Percentiles rank a stretch among this genome's conserved stretches.
phyloP scores from a whole-genome alignment of 2,113 vertebrate genomes.

The Nannobrachium achirus region DNA sequence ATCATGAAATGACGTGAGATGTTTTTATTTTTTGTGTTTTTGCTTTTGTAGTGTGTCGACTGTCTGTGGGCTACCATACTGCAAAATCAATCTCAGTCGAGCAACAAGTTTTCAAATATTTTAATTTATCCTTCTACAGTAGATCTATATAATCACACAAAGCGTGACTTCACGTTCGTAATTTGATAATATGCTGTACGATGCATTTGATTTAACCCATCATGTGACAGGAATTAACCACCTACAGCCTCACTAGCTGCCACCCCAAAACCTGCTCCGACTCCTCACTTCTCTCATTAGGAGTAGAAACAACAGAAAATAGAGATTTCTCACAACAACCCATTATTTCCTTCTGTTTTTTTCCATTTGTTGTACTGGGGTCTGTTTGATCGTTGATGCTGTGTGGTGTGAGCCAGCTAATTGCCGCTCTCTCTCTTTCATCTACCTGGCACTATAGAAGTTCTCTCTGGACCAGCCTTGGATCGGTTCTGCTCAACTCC shows the following conservation, averaged over 20 bases:
- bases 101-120: too few relatives aligned
- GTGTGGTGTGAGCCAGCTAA: conserved; percentile 36
- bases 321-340: conserved; percentile 40
- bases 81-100: too few relatives aligned
- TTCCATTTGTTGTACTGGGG: conserved; percentile 42
- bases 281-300: conserved; percentile 31
- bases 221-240: not conserved
- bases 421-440: conserved; percentile 52
- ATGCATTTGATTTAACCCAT: conserved; percentile 2
- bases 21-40: too few relatives aligned
- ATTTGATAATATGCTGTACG: conserved; percentile 9
- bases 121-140: too few relatives aligned
- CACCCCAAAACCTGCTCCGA: not conserved
- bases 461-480: conserved; percentile 38
- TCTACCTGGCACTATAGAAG: conserved; percentile 30
- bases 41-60: too few relatives aligned
- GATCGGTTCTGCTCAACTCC: conserved; percentile 11
- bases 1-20: too few relatives aligned
- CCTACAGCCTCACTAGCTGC: not conserved
- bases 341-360: conserved; percentile 52
- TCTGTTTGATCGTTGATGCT: conserved; percentile 37
- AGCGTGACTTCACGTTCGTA: too few relatives aligned
- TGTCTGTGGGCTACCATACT: too few relatives aligned
- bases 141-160: too few relatives aligned
- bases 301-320: conserved; percentile 13